Base-by-base conservation (phyloP, 2,797 vertebrate species). In the Mareca penelope region DNA sequence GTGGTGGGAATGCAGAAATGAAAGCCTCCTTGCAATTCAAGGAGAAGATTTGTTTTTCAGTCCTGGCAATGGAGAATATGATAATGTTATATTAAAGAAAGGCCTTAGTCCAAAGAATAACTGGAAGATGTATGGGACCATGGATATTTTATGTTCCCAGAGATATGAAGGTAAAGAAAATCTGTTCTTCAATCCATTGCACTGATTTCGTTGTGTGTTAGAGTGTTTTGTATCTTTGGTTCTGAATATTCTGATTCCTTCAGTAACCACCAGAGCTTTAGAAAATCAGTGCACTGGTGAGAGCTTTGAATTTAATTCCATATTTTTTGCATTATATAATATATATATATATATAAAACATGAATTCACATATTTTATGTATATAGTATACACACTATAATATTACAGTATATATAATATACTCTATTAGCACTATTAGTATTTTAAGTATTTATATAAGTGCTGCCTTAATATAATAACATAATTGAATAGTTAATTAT, bases 1-100 rank as follows among this genome's bases (percentile, higher is more conserved):
- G 94, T 98, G 98, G 39, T 99, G 99, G 99, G 98, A 99, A 90
- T 99, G 99, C 95, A 99, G 98, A 97, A 99, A 99, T 17, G 98
- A 99, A 39, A 99, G 99, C 1, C 95, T 99, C 26, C 98, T 99
- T 88, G 98, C 98, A 40, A 96, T 99, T 16, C 97, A 93, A 79
- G 97, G 97, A 72, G 96, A 98, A 78, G 97, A 98, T 31, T 95
- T 99, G n/a, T 98, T 98, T 96, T 96, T 99, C 60, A 98, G 98
- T 95, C 99, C 98, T 94, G 99, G 98, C 15, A 98, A 99, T 26
- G 93, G 13, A 64, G 97, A 99, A 22, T 98, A 99, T 37, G 98
- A 97, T 93, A 99, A 97, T 9, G 3, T 99, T 65, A 98, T 99
- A 97, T 89, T 99, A 78, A 99, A 98, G 93, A 96, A 98, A 52